phyloP scores from a whole-genome alignment of 2,113 vertebrate genomes.

The Clinocottus analis region DNA sequence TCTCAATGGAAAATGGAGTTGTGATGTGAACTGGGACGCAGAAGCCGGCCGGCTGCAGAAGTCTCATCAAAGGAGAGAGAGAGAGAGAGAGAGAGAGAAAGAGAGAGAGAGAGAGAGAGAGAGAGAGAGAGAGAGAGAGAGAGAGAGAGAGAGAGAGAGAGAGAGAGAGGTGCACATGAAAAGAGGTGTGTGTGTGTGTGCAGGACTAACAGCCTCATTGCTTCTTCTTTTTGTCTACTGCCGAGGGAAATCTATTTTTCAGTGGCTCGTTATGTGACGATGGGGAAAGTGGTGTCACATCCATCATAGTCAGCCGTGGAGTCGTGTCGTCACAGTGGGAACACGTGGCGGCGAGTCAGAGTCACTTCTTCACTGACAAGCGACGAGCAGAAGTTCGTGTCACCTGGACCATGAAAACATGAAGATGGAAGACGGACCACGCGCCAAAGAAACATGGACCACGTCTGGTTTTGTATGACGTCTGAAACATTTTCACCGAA shows the following conservation, averaged over 20 bases:
- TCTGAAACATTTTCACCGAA: slow-evolving; percentile 24
- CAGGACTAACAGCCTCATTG: slow-evolving; percentile 1
- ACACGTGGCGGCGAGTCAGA: slow-evolving; percentile 39
- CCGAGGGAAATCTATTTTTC: slow-evolving; percentile 1
- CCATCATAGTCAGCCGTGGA: slow-evolving; percentile 32
- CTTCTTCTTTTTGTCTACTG: slow-evolving; percentile 26
- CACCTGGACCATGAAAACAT: slow-evolving; percentile 25
- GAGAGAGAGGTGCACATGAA: slow-evolving; percentile 1
- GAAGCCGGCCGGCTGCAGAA: slow-evolving; percentile 29
- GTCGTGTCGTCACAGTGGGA: slow-evolving; percentile 37
- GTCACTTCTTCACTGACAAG: slow-evolving; percentile 40
- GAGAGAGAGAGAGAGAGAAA: no score
- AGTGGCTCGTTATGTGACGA: slow-evolving; percentile 34
- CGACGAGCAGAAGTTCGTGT: slow-evolving; percentile 23
- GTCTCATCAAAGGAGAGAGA: slow-evolving; percentile 18
- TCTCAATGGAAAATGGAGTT: slow-evolving; percentile 28
- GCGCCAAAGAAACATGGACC: slow-evolving; percentile 24
- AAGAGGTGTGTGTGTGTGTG: slow-evolving; percentile 38
- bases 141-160: no score
- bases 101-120: no score
- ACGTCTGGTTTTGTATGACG: slow-evolving; percentile 2
- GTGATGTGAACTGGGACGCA: background rate
- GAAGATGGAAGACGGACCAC: slow-evolving; percentile 5
- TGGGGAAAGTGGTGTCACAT: slow-evolving; percentile 23
- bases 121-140: no score